These are phyloP conservation scores for Stictocephala bisonia DNA, from an alignment of 2,888 invertebrate genomes.

Conservation along the genomic window DNA sequence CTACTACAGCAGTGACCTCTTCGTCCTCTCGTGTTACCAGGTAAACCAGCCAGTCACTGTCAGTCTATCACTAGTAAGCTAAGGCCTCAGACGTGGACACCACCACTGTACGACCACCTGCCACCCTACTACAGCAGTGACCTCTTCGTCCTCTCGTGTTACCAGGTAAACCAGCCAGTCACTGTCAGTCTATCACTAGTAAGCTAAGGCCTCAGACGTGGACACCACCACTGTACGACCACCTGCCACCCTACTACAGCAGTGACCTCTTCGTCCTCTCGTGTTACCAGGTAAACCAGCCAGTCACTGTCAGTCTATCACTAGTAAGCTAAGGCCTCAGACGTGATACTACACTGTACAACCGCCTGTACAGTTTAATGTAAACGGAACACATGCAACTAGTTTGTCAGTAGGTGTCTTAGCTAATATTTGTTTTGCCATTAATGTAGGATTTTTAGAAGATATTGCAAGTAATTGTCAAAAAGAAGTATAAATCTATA, in stretches of 20 bases:
- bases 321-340: too few relatives aligned
- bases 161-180: slow-evolving; percentile 30
- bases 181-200: too few relatives aligned
- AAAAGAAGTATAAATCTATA: too few relatives aligned
- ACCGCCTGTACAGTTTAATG: too few relatives aligned
- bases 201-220: slow-evolving; percentile 21
- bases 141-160: slow-evolving; percentile 40
- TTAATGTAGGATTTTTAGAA: too few relatives aligned
- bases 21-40: slow-evolving; percentile 42
- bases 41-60: slow-evolving; percentile 10
- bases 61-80: too few relatives aligned
- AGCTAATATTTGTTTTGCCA: too few relatives aligned
- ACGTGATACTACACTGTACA: too few relatives aligned
- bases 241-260: slow-evolving; percentile 41
- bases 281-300: slow-evolving; percentile 40
- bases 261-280: slow-evolving; percentile 41
- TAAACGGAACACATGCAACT: too few relatives aligned
- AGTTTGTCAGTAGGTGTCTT: too few relatives aligned
- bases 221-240: slow-evolving; percentile 43
- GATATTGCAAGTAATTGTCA: too few relatives aligned
- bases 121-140: slow-evolving; percentile 44
- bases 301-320: too few relatives aligned
- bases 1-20: slow-evolving; percentile 44
- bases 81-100: slow-evolving; percentile 24
- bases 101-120: slow-evolving; percentile 42